phyloP scores from a whole-genome alignment of 1,140 invertebrate species.

The Drosophila carrolli region DNA sequence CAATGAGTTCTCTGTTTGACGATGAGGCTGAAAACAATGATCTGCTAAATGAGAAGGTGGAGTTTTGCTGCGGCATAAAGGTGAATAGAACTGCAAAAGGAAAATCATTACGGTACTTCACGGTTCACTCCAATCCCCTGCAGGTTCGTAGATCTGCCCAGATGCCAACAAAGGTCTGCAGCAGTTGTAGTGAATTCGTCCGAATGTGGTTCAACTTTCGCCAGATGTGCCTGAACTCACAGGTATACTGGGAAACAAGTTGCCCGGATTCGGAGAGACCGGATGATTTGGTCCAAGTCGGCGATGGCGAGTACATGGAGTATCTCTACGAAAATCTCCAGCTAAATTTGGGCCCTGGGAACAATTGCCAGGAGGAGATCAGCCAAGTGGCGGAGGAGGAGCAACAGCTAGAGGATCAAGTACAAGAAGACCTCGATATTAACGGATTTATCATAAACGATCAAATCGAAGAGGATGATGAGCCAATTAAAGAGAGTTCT shows the following conservation, averaged over 20 bases:
- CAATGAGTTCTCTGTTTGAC: conserved; percentile 58
- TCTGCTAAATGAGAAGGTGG: conserved; percentile 39
- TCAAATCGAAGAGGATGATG: not conserved
- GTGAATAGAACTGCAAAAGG: conserved; percentile 13
- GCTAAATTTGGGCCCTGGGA: not conserved
- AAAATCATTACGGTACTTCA: too few species aligned
- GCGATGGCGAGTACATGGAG: conserved; percentile 46
- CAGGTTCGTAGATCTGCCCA: conserved; percentile 48
- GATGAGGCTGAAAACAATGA: conserved; percentile 3
- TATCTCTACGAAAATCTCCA: conserved; percentile 46
- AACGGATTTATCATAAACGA: conserved; percentile 3
- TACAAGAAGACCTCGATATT: conserved; percentile 3
- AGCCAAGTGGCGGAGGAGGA: not conserved
- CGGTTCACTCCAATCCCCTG: not conserved
- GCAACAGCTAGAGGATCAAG: not conserved
- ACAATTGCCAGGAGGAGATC: conserved; percentile 5
- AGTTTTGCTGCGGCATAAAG: conserved; percentile 65
- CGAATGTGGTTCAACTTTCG: conserved; percentile 72
- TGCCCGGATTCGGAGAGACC: conserved; percentile 16
- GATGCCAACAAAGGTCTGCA: conserved; percentile 57
- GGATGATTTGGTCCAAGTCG: conserved; percentile 26
- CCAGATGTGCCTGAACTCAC: conserved; percentile 71
- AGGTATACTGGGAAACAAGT: conserved; percentile 60
- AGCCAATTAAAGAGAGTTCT: not conserved
- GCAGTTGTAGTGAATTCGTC: conserved; percentile 59